Evolutionary conservation across 1,140 invertebrate genomes (phyloP).

Genomic region (Drosophila jambulina): DNA sequence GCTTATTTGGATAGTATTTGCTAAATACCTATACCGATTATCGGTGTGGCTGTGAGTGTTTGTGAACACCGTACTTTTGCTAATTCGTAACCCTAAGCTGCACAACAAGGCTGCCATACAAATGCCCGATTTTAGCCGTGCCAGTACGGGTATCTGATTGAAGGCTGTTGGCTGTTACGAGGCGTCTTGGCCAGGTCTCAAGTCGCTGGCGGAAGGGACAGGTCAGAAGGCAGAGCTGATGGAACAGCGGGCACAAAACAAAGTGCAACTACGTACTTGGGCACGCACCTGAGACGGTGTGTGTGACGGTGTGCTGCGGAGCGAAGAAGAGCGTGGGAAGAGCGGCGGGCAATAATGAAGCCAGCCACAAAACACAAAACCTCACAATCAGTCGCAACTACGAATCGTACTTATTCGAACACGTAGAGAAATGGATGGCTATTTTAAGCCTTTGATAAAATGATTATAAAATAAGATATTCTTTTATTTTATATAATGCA

Average conservation of each 20-base stretch:
- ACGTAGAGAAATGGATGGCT: slow-evolving; percentile 1
- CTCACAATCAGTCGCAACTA: slow-evolving; percentile 42
- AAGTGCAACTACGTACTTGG: slow-evolving; percentile 62
- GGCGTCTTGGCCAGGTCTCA: slow-evolving; percentile 33
- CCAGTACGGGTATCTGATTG: slow-evolving; percentile 14
- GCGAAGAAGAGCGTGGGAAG: slow-evolving; percentile 39
- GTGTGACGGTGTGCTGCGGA: slow-evolving; percentile 20
- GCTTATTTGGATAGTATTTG: not conserved
- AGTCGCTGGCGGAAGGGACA: slow-evolving; percentile 24
- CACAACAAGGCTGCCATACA: slow-evolving; percentile 42
- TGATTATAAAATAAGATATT: too few relatives aligned
- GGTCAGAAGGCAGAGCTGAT: slow-evolving; percentile 57
- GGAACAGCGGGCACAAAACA: slow-evolving; percentile 54
- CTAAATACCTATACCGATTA: not conserved
- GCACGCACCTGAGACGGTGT: slow-evolving; percentile 59
- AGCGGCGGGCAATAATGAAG: slow-evolving; percentile 62
- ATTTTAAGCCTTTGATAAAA: not conserved
- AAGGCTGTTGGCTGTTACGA: slow-evolving; percentile 20
- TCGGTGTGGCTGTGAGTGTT: not conserved
- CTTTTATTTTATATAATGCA: too few relatives aligned
- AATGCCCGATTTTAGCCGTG: slow-evolving; percentile 14
- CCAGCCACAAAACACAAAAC: slow-evolving; percentile 50
- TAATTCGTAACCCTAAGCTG: slow-evolving; percentile 18
- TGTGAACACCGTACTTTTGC: not conserved
- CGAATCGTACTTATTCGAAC: slow-evolving; percentile 27